phyloP scores from a whole-genome alignment of 1,140 invertebrate genomes.

The Saccostrea glomerata region DNA sequence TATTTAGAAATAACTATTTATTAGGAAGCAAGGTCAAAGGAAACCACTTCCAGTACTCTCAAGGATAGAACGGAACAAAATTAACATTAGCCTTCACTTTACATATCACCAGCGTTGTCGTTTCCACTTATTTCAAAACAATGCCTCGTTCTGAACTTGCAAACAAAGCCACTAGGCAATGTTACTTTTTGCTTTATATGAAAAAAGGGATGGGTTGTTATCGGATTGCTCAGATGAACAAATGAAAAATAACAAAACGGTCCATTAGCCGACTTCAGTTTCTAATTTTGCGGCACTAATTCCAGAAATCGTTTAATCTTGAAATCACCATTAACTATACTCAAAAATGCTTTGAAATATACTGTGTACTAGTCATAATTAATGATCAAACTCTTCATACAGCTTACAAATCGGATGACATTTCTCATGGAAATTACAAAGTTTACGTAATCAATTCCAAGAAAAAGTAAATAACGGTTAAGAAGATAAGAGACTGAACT shows the following conservation, averaged over 20 bases:
- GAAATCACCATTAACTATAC: constrained; percentile 1
- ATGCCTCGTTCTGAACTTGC: neutral
- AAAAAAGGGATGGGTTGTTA: constrained; percentile 27
- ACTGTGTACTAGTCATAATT: neutral
- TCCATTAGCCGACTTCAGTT: constrained; percentile 21
- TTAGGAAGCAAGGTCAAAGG: constrained; percentile 1
- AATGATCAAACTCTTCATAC: neutral
- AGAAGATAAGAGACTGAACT: neutral
- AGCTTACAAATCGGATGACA: neutral
- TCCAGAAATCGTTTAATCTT: constrained; percentile 30
- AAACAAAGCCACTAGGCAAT: constrained; percentile 19
- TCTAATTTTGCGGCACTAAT: constrained; percentile 24
- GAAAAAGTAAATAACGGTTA: neutral
- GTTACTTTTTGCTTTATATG: neutral
- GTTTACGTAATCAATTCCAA: neutral
- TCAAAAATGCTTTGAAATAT: neutral
- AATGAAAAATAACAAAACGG: constrained; percentile 15
- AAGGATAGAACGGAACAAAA: constrained; percentile 6
- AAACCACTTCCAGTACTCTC: neutral
- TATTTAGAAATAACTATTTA: constrained; percentile 16
- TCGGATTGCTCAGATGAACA: constrained; percentile 11
- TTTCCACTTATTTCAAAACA: neutral
- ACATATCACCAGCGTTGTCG: neutral
- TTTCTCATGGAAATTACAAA: neutral
- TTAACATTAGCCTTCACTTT: neutral